Conservation (phyloP, 2,888 invertebrate genomes). For the Rhogogaster chlorosoma region DNA sequence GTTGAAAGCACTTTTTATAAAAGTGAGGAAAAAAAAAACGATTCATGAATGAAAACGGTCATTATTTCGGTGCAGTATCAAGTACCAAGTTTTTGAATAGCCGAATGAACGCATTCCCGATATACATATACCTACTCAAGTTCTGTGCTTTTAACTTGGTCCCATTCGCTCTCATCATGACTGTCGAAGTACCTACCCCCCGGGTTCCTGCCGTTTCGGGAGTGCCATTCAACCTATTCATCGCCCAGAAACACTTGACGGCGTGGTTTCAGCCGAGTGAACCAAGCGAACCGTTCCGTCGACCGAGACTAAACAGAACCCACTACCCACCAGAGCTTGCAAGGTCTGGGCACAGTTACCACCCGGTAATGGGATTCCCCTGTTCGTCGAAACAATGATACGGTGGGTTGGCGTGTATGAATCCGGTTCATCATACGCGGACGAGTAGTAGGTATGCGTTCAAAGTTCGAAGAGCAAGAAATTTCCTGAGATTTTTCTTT, state of each 20-base stretch:
- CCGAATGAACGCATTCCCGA: slow-evolving; percentile 22
- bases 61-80: background rate
- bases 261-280: slow-evolving; percentile 53
- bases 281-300: slow-evolving; percentile 65
- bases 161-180: background rate
- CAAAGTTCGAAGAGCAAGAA: background rate
- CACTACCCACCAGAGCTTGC: slow-evolving; percentile 51
- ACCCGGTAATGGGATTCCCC: slow-evolving; percentile 76
- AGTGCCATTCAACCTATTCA: slow-evolving; percentile 58
- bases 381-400: slow-evolving; percentile 75
- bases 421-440: slow-evolving; percentile 63
- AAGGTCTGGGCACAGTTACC: slow-evolving; percentile 69
- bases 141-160: background rate
- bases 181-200: slow-evolving; percentile 20
- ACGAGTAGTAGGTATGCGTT: background rate
- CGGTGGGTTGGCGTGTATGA: slow-evolving; percentile 68
- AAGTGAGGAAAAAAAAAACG: background rate
- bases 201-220: slow-evolving; percentile 8
- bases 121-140: slow-evolving; percentile 4
- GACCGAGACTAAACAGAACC: slow-evolving; percentile 71
- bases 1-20: background rate
- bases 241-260: slow-evolving; percentile 62
- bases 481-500: too few species aligned
- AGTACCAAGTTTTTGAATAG: slow-evolving; percentile 26
- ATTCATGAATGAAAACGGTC: background rate